Conservation (phyloP, 1,140 invertebrate genomes). For the Bombus confusus region DNA sequence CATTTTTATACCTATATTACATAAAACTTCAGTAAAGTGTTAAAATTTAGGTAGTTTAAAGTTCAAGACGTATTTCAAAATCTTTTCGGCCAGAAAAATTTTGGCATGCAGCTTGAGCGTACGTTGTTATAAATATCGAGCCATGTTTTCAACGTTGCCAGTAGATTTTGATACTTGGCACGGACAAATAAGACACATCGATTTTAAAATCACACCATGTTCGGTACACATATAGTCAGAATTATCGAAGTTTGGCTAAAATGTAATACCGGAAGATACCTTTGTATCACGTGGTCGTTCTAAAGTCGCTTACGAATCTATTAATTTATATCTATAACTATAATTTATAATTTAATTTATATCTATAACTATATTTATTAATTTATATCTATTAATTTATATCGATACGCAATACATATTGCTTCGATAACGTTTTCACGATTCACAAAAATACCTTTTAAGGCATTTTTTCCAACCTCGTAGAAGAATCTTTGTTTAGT, state of each 20-base stretch:
- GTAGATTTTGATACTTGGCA: slow-evolving; percentile 28
- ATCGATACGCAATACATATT: not conserved
- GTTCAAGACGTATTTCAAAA: not conserved
- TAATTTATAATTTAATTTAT: no score
- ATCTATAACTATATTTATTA: no score
- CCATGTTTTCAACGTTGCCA: slow-evolving; percentile 1
- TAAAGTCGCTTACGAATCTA: not conserved
- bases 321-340: not conserved
- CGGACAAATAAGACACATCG: slow-evolving; percentile 4
- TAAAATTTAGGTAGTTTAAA: not conserved
- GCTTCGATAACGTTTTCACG: not conserved
- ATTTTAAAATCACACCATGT: slow-evolving; percentile 1
- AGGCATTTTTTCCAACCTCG: not conserved
- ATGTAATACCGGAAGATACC: not conserved
- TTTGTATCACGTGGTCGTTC: not conserved
- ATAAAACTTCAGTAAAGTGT: not conserved
- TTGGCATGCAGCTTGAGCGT: not conserved
- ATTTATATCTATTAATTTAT: not conserved
- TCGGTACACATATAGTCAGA: not conserved
- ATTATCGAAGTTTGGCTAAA: slow-evolving; percentile 19
- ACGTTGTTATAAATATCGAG: slow-evolving; percentile 6
- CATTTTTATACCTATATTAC: no score
- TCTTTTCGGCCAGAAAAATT: not conserved
- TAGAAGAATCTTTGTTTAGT: not conserved
- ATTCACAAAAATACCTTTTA: not conserved